phyloP scores from a whole-genome alignment of 2,113 vertebrate genomes.

The Rhinolophus sinicus region DNA sequence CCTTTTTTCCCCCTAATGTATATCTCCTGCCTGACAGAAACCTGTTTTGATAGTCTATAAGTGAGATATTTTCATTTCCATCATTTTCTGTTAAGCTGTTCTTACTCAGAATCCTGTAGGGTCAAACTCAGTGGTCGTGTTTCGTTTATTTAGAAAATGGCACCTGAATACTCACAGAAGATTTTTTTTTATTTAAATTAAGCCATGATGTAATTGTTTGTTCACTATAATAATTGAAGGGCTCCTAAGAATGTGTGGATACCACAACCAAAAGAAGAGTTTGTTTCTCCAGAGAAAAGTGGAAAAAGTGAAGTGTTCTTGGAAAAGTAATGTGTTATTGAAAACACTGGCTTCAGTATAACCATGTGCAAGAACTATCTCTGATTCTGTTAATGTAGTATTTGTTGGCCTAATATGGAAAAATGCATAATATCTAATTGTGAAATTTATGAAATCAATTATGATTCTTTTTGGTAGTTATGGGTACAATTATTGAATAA shows the following conservation, averaged over 20 bases:
- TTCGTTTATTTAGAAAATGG: constrained; percentile 19
- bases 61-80: background rate
- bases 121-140: background rate
- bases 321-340: background rate
- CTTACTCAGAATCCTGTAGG: background rate
- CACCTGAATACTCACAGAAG: background rate
- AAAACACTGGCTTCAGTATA: background rate
- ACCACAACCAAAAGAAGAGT: background rate
- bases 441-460: constrained; percentile 26
- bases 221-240: background rate
- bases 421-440: background rate
- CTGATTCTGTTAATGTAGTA: background rate
- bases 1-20: background rate
- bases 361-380: background rate
- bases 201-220: background rate
- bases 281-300: background rate
- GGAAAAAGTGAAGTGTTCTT: background rate
- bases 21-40: background rate
- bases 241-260: background rate
- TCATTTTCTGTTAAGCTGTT: background rate
- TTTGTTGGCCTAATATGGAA: background rate
- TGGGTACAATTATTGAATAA: background rate
- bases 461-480: background rate
- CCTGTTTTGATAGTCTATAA: background rate
- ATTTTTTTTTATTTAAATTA: constrained; percentile 1